phyloP scores from a whole-genome alignment of 2,888 invertebrate genomes.

The Netelia fuscicornis region DNA sequence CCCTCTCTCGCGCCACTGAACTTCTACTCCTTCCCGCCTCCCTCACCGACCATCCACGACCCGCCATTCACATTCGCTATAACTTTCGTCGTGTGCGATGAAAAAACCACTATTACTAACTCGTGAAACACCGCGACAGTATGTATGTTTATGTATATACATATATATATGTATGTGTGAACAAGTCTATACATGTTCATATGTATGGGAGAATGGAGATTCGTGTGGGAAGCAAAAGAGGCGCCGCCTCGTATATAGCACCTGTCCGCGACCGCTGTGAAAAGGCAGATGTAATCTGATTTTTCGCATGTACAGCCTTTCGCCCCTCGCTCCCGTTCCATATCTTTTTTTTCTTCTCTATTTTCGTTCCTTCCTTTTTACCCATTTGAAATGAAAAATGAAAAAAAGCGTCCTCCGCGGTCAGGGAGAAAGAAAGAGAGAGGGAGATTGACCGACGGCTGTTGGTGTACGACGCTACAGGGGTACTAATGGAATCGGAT shows the following conservation, averaged over 20 bases:
- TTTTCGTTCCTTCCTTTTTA: constrained; percentile 17
- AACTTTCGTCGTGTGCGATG: neutral
- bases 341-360: too few relatives aligned
- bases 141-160: neutral
- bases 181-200: neutral
- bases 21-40: constrained; percentile 12
- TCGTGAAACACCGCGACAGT: neutral
- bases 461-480: constrained; percentile 1
- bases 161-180: neutral
- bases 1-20: constrained; percentile 27
- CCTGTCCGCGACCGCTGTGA: constrained; percentile 58
- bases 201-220: neutral
- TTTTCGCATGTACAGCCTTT: constrained; percentile 54
- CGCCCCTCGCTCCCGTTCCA: neutral
- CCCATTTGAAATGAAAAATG: constrained; percentile 19
- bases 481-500: constrained; percentile 24
- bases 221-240: constrained; percentile 51
- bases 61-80: constrained; percentile 6
- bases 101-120: neutral
- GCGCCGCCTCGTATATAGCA: constrained; percentile 35
- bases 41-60: constrained; percentile 46
- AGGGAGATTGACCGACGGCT: constrained; percentile 3
- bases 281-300: constrained; percentile 71
- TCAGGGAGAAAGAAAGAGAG: neutral
- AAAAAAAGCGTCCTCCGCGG: constrained; percentile 18